Conservation (phyloP, 2,797 vertebrate species). For the Momotus momota region DNA sequence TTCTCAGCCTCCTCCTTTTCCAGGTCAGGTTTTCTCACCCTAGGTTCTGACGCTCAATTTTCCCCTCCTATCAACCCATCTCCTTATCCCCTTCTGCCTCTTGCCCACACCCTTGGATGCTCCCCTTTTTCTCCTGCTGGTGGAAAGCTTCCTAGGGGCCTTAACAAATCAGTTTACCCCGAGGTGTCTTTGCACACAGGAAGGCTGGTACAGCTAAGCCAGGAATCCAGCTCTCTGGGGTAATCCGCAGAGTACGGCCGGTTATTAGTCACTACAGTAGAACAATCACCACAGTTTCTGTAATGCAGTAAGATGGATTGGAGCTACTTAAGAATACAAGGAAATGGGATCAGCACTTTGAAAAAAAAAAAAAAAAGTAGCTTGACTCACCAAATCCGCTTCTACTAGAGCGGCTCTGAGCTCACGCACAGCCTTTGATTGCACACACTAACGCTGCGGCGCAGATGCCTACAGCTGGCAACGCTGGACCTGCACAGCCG, state of each 20-base stretch:
- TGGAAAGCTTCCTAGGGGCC: not conserved
- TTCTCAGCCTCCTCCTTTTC: not conserved
- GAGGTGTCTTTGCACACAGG: not conserved
- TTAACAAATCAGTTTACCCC: not conserved
- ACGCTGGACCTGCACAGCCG: fast-evolving
- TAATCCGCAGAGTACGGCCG: not conserved
- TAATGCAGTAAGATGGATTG: slow-evolving; percentile 36
- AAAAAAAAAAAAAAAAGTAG: not conserved
- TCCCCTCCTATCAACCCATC: not conserved
- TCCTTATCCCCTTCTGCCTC: not conserved
- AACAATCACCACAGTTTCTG: slow-evolving; percentile 10
- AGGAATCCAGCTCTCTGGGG: not conserved
- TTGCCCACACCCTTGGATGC: not conserved
- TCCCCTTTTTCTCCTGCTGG: not conserved
- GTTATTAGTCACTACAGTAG: not conserved
- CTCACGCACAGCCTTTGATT: not conserved
- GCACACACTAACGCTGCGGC: not conserved
- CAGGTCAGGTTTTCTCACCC: not conserved
- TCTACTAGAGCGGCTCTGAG: not conserved
- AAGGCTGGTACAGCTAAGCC: not conserved
- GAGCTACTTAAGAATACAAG: slow-evolving; percentile 29
- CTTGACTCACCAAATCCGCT: slow-evolving; percentile 6
- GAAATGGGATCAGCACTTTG: slow-evolving; percentile 32
- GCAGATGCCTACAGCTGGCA: not conserved
- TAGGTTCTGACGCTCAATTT: not conserved